Conservation (phyloP, 2,113 vertebrate species). For the Alectura lathami region DNA sequence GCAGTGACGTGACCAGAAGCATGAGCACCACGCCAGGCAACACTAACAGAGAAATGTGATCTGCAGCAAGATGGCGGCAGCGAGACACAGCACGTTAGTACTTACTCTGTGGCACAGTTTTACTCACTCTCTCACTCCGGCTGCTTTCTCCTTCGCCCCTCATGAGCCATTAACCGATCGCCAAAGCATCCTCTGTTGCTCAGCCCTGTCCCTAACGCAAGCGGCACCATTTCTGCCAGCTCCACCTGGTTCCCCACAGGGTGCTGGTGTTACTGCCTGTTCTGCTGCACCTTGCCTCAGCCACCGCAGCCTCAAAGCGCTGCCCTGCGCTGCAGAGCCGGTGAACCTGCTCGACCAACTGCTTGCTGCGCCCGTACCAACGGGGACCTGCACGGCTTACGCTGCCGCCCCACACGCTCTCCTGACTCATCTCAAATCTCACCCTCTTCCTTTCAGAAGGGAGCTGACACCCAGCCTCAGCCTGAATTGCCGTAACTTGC, state of each 20-base stretch:
- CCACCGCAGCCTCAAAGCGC: fast-evolving
- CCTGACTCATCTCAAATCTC: not conserved
- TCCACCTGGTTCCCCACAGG: not conserved
- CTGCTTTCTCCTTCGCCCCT: not conserved
- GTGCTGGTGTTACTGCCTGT: fast-evolving
- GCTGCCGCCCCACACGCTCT: not conserved
- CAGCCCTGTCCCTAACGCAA: not conserved
- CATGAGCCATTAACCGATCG: not conserved
- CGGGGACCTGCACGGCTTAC: not conserved
- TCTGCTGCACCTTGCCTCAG: not conserved
- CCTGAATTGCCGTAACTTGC: not conserved
- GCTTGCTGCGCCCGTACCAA: not conserved
- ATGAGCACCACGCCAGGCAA: not conserved
- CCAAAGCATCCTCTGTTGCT: not conserved
- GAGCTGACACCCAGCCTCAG: not conserved
- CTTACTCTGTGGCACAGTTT: not conserved
- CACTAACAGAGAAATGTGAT: not conserved
- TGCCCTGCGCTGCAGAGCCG: not conserved
- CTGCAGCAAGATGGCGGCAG: not conserved
- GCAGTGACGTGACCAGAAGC: not conserved
- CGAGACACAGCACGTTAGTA: not conserved
- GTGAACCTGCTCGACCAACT: not conserved
- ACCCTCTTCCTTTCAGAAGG: not conserved
- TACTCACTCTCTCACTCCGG: not conserved
- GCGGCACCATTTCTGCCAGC: not conserved